Conservation (phyloP, 2,797 vertebrate genomes). For the Chelon labrosus region DNA sequence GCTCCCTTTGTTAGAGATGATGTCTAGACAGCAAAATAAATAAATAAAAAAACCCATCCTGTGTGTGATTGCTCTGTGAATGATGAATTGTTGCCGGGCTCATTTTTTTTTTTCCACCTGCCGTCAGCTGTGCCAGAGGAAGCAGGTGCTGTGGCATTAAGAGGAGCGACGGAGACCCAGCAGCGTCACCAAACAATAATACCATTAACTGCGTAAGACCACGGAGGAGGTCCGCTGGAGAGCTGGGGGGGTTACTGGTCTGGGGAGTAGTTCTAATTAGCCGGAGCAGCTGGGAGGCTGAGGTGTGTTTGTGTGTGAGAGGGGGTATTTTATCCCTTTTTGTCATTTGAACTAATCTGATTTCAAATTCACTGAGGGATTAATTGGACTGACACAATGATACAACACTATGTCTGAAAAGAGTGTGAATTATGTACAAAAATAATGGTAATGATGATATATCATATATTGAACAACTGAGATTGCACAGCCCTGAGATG, state of each 20-base stretch:
- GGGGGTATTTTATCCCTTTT: slow-evolving; percentile 9
- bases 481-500: neutral
- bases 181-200: slow-evolving; percentile 55
- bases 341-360: slow-evolving; percentile 37
- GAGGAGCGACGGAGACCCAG: slow-evolving; percentile 19
- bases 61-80: slow-evolving; percentile 8
- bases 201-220: slow-evolving; percentile 57
- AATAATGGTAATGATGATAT: neutral
- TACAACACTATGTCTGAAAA: neutral
- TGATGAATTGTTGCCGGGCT: slow-evolving; percentile 16
- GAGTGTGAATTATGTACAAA: slow-evolving; percentile 12
- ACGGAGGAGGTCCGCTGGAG: slow-evolving; percentile 40
- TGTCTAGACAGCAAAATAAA: too few relatives aligned
- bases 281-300: slow-evolving; percentile 59
- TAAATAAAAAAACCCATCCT: neutral
- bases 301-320: slow-evolving; percentile 38
- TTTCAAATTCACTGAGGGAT: slow-evolving; percentile 24
- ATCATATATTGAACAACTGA: too few relatives aligned
- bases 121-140: slow-evolving; percentile 30
- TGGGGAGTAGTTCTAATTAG: slow-evolving; percentile 51
- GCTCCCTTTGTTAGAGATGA: too few relatives aligned
- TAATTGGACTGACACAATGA: slow-evolving; percentile 30
- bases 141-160: slow-evolving; percentile 55
- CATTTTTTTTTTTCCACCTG: slow-evolving; percentile 35
- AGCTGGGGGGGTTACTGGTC: slow-evolving; percentile 31